These are phyloP conservation scores for Geotrupes spiniger DNA, from an alignment of 2,888 invertebrate species.

Conservation along the genomic window DNA sequence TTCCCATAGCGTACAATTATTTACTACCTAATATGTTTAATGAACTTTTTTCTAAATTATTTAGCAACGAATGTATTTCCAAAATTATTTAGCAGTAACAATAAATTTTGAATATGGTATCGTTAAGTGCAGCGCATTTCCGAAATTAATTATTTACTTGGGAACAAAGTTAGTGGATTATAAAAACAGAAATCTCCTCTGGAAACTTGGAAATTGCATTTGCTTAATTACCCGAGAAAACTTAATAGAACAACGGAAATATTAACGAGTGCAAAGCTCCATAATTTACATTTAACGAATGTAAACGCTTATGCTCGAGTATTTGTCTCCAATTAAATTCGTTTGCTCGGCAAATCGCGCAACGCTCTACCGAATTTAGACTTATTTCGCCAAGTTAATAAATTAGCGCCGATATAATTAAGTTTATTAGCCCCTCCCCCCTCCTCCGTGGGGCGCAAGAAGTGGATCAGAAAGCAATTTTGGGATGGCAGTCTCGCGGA, in stretches of 20 bases:
- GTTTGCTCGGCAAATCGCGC: conserved; percentile 22
- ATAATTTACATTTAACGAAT: conserved; percentile 20
- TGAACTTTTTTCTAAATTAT: no score
- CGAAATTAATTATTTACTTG: no score
- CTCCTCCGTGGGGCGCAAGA: background rate
- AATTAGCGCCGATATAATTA: conserved; percentile 22
- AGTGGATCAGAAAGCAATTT: conserved; percentile 24
- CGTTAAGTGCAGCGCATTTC: no score
- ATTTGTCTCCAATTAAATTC: conserved; percentile 27
- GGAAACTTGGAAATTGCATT: conserved; percentile 15
- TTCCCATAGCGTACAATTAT: no score
- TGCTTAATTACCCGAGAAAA: conserved; percentile 25
- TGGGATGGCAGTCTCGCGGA: conserved; percentile 4
- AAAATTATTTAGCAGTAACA: no score
- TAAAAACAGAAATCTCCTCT: no score
- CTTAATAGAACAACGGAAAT: conserved; percentile 22
- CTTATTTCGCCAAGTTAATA: conserved; percentile 24
- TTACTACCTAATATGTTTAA: no score
- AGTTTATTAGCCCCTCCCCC: conserved; percentile 21
- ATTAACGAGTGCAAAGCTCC: conserved; percentile 18
- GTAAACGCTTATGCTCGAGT: conserved; percentile 14
- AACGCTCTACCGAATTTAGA: conserved; percentile 24
- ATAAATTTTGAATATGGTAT: no score
- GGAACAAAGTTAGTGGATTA: no score
- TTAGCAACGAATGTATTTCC: no score